Percentiles rank a stretch among this genome's conserved stretches.
Conservation (phyloP, 2,797 vertebrate genomes). For the Lophius americanus region DNA sequence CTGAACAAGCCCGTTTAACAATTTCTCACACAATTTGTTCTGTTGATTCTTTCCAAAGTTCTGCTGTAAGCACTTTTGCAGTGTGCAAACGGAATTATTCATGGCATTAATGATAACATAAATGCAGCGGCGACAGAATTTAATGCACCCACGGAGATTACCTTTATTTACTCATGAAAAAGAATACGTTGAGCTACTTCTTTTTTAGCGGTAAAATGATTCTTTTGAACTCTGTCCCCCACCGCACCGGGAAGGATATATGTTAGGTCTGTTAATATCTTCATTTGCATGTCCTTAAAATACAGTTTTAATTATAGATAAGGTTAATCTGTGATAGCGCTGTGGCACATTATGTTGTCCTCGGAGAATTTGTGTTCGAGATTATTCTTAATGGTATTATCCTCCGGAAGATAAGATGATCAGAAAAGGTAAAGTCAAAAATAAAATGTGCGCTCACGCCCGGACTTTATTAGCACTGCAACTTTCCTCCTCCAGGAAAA, state of each 20-base stretch:
- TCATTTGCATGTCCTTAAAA: conserved; percentile 78
- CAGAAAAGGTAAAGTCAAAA: conserved; percentile 29
- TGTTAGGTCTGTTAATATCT: conserved; percentile 76
- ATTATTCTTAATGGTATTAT: conserved; percentile 52
- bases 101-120: conserved; percentile 77
- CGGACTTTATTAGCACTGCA: background rate
- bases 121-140: conserved; percentile 78
- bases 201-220: conserved; percentile 59
- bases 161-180: conserved; percentile 79
- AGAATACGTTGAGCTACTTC: conserved; percentile 65
- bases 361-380: conserved; percentile 38
- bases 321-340: conserved; percentile 68
- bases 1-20: conserved; percentile 70
- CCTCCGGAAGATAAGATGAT: conserved; percentile 50
- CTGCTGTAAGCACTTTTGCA: conserved; percentile 74
- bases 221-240: conserved; percentile 69
- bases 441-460: conserved; percentile 18
- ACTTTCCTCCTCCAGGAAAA: background rate
- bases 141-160: conserved; percentile 72
- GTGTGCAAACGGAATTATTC: conserved; percentile 81
- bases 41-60: conserved; percentile 76
- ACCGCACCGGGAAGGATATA: conserved; percentile 64
- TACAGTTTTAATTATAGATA: conserved; percentile 82
- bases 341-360: conserved; percentile 48
- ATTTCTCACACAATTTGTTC: conserved; percentile 73